Conservation (phyloP, 2,888 invertebrate genomes). For the Chrysomela aeneicollis region DNA sequence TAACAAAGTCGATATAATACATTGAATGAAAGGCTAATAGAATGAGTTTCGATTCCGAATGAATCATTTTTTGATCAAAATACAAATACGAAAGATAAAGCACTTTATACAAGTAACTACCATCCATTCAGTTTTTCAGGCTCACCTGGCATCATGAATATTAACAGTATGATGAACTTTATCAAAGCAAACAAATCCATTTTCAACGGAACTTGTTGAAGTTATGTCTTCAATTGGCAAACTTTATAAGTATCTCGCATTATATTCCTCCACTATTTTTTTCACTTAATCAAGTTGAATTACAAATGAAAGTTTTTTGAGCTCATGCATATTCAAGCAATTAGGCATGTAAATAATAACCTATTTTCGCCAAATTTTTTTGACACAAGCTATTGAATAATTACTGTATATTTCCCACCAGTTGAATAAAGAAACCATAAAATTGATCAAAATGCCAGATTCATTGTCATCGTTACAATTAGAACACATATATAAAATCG, state of each 20-base stretch:
- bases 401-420: background rate
- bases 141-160: background rate
- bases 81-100: no score
- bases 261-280: background rate
- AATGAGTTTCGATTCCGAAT: no score
- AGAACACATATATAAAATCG: background rate
- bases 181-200: background rate
- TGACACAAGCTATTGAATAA: background rate
- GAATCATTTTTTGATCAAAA: no score
- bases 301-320: background rate
- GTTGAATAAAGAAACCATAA: background rate
- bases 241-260: background rate
- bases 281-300: background rate
- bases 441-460: background rate
- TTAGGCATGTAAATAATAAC: conserved; percentile 28
- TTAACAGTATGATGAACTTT: background rate
- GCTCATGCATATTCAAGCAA: conserved; percentile 15
- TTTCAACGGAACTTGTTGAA: background rate
- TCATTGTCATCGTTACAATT: background rate
- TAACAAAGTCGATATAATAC: no score
- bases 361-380: conserved; percentile 21
- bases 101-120: no score
- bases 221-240: background rate
- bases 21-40: no score
- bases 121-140: no score